A percentile compares a stretch with the other conserved stretches of the same genome.
phyloP scores from a whole-genome alignment of 2,888 invertebrate species.

The Homarus gammarus region DNA sequence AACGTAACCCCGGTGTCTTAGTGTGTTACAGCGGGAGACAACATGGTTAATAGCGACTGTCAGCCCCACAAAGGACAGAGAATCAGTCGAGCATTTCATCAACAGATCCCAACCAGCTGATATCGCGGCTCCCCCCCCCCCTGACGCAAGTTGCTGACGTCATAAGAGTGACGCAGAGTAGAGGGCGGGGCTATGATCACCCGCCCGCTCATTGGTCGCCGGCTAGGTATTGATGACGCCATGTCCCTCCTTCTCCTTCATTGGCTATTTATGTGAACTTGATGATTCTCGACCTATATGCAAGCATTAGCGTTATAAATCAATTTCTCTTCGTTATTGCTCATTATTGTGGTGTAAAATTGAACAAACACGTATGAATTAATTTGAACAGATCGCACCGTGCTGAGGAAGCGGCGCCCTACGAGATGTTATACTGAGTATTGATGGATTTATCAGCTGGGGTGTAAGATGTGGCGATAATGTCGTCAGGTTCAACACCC shows the following conservation, averaged over 20 bases:
- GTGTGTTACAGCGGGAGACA: too few species aligned
- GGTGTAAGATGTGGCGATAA: too few species aligned
- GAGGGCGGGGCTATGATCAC: slow-evolving; percentile 16
- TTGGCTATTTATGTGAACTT: slow-evolving; percentile 15
- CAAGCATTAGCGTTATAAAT: not conserved
- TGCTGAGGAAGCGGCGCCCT: too few species aligned
- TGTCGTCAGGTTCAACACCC: too few species aligned
- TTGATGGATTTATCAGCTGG: too few species aligned
- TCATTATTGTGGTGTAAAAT: too few species aligned
- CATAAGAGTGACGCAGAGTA: slow-evolving; percentile 32
- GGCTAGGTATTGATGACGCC: slow-evolving; percentile 29
- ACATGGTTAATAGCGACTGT: too few species aligned
- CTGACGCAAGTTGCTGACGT: slow-evolving; percentile 54
- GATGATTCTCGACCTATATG: slow-evolving; percentile 9
- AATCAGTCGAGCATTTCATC: slow-evolving; percentile 20
- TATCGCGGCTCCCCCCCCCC: slow-evolving; percentile 5
- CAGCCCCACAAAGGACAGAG: not conserved
- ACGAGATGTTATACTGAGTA: too few species aligned
- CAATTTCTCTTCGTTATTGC: too few species aligned
- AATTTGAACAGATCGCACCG: too few species aligned
- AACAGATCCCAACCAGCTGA: slow-evolving; percentile 31
- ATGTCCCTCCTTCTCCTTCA: not conserved
- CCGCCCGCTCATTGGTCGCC: slow-evolving; percentile 6
- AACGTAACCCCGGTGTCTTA: too few species aligned
- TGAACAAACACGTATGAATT: too few species aligned